Conservation (phyloP, 2,888 invertebrate species). For the Auanema sp. region DNA sequence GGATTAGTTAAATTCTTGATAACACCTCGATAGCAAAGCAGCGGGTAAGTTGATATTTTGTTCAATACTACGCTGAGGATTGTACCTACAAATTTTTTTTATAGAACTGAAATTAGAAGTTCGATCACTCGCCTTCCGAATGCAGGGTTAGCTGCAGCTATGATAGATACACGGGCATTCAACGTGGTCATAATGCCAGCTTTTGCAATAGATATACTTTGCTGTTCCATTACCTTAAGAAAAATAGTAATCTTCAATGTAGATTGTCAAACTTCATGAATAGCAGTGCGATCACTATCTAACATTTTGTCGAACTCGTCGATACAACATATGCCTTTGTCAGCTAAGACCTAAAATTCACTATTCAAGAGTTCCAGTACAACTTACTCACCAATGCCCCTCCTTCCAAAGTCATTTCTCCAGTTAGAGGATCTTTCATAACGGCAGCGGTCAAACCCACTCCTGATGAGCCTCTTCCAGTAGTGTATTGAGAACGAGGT, state of each 20-base stretch:
- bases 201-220: constrained; percentile 98
- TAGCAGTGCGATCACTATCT: constrained; percentile 88
- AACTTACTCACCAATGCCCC: constrained; percentile 77
- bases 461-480: constrained; percentile 61
- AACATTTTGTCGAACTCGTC: constrained; percentile 99
- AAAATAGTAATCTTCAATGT: not conserved
- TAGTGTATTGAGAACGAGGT: constrained; percentile 75
- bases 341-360: constrained; percentile 47
- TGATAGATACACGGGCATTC: constrained; percentile 93
- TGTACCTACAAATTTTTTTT: constrained; percentile 83
- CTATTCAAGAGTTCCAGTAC: not conserved
- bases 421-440: constrained; percentile 93
- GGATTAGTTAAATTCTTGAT: constrained; percentile 65
- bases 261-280: constrained; percentile 85
- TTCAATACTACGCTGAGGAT: constrained; percentile 88
- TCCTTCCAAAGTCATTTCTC: constrained; percentile 94
- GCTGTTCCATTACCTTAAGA: constrained; percentile 76
- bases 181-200: constrained; percentile 97
- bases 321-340: constrained; percentile 79
- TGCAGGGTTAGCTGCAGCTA: constrained; percentile 98
- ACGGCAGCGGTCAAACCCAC: constrained; percentile 99
- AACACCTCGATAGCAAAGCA: constrained; percentile 90
- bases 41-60: constrained; percentile 98
- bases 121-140: constrained; percentile 73
- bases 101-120: not conserved